Evolutionary conservation across 2,888 invertebrate genomes (phyloP).

Genomic region (Gordius sp.): DNA sequence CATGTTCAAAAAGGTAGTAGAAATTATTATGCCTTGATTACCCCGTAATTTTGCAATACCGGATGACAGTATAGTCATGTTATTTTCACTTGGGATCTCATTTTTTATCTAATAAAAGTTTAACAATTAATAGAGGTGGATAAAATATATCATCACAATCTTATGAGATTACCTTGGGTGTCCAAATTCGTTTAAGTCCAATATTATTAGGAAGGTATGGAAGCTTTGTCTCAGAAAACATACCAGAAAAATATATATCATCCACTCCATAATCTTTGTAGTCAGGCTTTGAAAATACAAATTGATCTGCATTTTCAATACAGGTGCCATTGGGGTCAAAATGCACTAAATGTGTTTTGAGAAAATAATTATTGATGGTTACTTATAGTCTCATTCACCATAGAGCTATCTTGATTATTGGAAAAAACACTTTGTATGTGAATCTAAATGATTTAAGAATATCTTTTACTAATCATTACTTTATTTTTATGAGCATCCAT

Average conservation of each 20-base stretch:
- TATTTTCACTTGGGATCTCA: neutral
- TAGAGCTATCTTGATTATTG: too few species aligned
- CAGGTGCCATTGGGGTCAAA: neutral
- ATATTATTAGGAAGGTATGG: neutral
- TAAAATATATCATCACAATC: neutral
- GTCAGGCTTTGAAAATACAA: neutral
- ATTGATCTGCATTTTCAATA: neutral
- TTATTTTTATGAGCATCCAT: neutral
- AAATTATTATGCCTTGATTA: conserved; percentile 6
- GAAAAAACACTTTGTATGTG: too few species aligned
- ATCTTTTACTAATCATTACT: neutral
- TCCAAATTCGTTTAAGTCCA: neutral
- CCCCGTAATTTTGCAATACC: neutral
- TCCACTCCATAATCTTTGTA: neutral
- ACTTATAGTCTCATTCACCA: too few species aligned
- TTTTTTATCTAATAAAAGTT: neutral
- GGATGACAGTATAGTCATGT: neutral
- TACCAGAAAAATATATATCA: conserved; percentile 8
- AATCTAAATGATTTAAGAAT: too few species aligned
- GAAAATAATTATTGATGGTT: too few species aligned
- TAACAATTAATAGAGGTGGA: neutral
- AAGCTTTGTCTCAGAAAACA: neutral
- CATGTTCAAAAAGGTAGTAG: neutral
- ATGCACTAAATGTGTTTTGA: neutral
- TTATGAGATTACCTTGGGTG: conserved; percentile 1